phyloP scores from a whole-genome alignment of 2,113 vertebrate genomes.

The Anoplopoma fimbria region DNA sequence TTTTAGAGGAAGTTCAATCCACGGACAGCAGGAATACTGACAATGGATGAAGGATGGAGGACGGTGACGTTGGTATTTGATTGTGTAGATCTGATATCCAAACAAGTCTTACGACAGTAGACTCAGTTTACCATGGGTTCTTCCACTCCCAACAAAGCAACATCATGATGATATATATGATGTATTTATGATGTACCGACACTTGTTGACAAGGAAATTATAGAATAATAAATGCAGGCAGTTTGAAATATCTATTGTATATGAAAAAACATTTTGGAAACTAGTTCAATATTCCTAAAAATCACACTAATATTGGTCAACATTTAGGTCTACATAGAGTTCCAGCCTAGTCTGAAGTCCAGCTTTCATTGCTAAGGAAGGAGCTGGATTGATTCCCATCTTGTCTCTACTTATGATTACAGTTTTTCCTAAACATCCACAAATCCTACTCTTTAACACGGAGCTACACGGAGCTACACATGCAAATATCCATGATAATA shows the following conservation, averaged over 20 bases:
- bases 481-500: not conserved
- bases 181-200: not conserved
- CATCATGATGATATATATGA: too few species aligned
- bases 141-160: not conserved
- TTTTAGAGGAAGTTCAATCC: too few species aligned
- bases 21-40: too few species aligned
- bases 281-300: not conserved
- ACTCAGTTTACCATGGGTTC: not conserved
- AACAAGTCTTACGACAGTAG: too few species aligned
- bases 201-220: too few species aligned
- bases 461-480: slow-evolving; percentile 28
- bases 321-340: not conserved
- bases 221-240: not conserved
- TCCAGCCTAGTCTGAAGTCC: slow-evolving; percentile 14
- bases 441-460: slow-evolving; percentile 44
- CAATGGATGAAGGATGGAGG: too few species aligned
- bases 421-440: slow-evolving; percentile 10
- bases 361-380: slow-evolving; percentile 36
- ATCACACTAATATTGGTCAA: not conserved
- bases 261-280: not conserved
- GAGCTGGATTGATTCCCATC: slow-evolving; percentile 46
- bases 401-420: not conserved
- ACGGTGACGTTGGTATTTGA: too few species aligned
- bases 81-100: too few species aligned
- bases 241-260: not conserved